Base-by-base conservation (phyloP, 2,797 vertebrate species). In the Basileuterus tristriatus region DNA sequence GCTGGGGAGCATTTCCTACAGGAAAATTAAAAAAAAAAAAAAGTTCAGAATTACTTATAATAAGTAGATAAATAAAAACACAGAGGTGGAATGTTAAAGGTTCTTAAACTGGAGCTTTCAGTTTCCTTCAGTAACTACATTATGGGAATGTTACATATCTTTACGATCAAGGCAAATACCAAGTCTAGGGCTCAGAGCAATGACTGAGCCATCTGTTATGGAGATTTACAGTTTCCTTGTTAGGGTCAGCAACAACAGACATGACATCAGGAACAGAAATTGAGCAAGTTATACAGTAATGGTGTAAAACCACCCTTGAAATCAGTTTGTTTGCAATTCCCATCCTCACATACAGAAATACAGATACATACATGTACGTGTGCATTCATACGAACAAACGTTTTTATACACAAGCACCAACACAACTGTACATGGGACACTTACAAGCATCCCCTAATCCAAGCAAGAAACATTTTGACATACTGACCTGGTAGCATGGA, bases 401-500 rank as follows among this genome's bases (percentile, higher is more conserved):
- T 26, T 37, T 78, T 83, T 68, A 70, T 53, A 75, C 36, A 53
- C 15, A 32, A 29, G 30, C 37, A 77, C n/a, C 44, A 68, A 60
- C 11, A 64, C 19, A 85, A 56, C 4, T 77, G 3, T 6, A 41
- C 2, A 14, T 4, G 7, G 15, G 41, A 75, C 16, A 55, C 3
- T 58, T 55, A 43, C 6, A 9, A 32, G 11, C 15, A 43, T 68
- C 56, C 24, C 65, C 77, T 56, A 8, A 32, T 20, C 37, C 53
- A 87, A 87, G n/a, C 9, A 91, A 77, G 26, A 85, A 84, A 75
- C 7, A 55, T 72, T 86, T 65, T 84, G 52, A 72, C 13, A 85
- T 91, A 95, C 97, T 77, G 92, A 99, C 99, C 98, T 99, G 99
- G 94, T 98, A 98, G 85, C 96, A 97, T 8, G 97, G 97, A 93